phyloP scores from a whole-genome alignment of 2,797 vertebrate genomes.

The Eremophila alpestris region DNA sequence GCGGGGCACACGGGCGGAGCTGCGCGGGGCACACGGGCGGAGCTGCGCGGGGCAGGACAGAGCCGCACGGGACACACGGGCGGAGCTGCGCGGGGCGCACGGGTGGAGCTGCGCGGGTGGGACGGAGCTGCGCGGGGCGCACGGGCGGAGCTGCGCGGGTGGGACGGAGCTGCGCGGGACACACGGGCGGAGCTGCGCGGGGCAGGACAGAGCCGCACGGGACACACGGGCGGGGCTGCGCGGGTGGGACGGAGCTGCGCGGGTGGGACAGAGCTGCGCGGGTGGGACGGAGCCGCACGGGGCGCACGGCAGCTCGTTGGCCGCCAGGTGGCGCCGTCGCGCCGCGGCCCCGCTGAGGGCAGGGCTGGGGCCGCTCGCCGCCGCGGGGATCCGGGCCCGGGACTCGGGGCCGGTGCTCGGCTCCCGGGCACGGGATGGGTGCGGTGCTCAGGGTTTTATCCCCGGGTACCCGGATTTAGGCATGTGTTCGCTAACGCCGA shows the following conservation, averaged over 20 bases:
- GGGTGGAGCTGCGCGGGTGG: background rate
- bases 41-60: no score
- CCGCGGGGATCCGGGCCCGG: no score
- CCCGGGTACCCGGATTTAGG: rapidly evolving
- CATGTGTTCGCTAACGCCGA: rapidly evolving
- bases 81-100: background rate
- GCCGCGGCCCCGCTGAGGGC: background rate
- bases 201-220: background rate
- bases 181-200: background rate
- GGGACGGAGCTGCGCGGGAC: background rate
- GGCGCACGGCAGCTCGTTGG: background rate
- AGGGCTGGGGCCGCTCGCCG: no score
- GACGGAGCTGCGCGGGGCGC: background rate
- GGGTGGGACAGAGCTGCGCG: background rate
- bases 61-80: no score
- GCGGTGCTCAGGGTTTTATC: rapidly evolving
- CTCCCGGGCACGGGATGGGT: rapidly evolving
- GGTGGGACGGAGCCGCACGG: no score
- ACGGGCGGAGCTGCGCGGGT: background rate
- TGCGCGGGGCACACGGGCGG: background rate
- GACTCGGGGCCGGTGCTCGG: background rate
- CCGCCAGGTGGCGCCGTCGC: background rate
- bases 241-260: background rate
- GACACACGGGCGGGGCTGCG: no score
- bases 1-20: background rate